Conservation (phyloP, 2,797 vertebrate species). For the Microchirus variegatus region DNA sequence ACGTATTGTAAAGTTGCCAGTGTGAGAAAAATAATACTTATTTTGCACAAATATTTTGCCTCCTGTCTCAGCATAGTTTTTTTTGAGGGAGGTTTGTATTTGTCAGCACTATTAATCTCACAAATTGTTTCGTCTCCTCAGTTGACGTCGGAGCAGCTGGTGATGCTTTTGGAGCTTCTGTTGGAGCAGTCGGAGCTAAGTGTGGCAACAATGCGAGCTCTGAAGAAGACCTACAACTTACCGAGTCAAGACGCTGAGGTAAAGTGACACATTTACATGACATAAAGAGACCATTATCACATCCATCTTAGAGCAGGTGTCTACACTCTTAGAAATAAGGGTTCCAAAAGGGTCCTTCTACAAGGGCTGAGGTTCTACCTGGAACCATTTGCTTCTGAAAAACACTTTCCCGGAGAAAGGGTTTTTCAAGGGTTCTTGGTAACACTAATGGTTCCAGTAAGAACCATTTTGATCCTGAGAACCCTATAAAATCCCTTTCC, state of each 20-base stretch:
- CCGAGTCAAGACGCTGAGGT: slow-evolving; percentile 91
- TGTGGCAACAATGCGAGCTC: slow-evolving; percentile 69
- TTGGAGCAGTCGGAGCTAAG: slow-evolving; percentile 86
- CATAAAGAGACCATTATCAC: too few species aligned
- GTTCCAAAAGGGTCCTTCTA: too few species aligned
- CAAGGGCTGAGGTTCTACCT: too few species aligned
- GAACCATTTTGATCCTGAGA: too few species aligned
- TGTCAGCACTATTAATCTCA: slow-evolving; percentile 35
- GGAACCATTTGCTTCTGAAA: too few species aligned
- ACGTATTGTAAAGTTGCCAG: slow-evolving; percentile 32
- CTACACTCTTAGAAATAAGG: too few species aligned
- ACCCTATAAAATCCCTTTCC: too few species aligned
- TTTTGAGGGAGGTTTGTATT: slow-evolving; percentile 20
- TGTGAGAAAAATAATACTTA: slow-evolving; percentile 18
- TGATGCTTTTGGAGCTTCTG: slow-evolving; percentile 92
- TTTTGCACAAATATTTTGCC: slow-evolving; percentile 27
- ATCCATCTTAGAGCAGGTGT: too few species aligned
- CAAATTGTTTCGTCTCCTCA: slow-evolving; percentile 70
- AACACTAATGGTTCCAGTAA: too few species aligned
- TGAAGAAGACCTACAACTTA: slow-evolving; percentile 85
- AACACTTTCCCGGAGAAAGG: too few species aligned
- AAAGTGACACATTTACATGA: slow-evolving; percentile 43
- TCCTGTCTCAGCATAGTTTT: slow-evolving; percentile 21
- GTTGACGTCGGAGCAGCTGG: slow-evolving; percentile 91
- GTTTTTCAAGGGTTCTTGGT: too few species aligned